These are phyloP conservation scores for Andricus quercusramuli DNA, from an alignment of 2,888 invertebrate species.

Conservation along the genomic window DNA sequence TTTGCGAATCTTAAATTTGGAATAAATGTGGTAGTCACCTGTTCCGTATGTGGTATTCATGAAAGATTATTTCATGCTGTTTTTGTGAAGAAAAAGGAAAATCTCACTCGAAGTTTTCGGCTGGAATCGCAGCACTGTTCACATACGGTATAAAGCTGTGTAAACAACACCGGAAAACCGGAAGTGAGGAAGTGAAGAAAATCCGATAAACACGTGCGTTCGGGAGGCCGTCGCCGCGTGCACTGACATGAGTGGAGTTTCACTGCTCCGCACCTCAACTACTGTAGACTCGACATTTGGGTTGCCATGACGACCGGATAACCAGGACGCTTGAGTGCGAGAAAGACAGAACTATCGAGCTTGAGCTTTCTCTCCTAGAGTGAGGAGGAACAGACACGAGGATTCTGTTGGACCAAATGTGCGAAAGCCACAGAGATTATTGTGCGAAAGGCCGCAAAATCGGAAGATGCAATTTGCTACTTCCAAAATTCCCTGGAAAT, in stretches of 20 bases:
- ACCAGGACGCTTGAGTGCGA: conserved; percentile 53
- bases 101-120: neutral
- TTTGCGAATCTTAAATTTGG: neutral
- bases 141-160: conserved; percentile 23
- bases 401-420: conserved; percentile 42
- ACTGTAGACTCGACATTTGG: conserved; percentile 51
- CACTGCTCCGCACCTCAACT: conserved; percentile 52
- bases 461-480: conserved; percentile 22
- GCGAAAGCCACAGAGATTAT: conserved; percentile 48
- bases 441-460: conserved; percentile 33
- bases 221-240: conserved; percentile 74
- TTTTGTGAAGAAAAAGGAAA: neutral
- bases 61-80: conserved; percentile 25
- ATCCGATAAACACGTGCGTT: conserved; percentile 61
- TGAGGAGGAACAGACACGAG: conserved; percentile 44
- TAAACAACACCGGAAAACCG: conserved; percentile 28
- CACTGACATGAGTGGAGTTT: conserved; percentile 71
- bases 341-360: conserved; percentile 32
- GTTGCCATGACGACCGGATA: conserved; percentile 64
- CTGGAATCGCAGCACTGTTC: neutral
- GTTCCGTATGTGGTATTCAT: conserved; percentile 3
- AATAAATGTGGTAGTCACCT: conserved; percentile 1
- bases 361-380: conserved; percentile 1
- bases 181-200: conserved; percentile 33
- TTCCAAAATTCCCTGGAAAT: conserved; percentile 3